phyloP scores from a whole-genome alignment of 2,888 invertebrate genomes.

The Phlogophora meticulosa region DNA sequence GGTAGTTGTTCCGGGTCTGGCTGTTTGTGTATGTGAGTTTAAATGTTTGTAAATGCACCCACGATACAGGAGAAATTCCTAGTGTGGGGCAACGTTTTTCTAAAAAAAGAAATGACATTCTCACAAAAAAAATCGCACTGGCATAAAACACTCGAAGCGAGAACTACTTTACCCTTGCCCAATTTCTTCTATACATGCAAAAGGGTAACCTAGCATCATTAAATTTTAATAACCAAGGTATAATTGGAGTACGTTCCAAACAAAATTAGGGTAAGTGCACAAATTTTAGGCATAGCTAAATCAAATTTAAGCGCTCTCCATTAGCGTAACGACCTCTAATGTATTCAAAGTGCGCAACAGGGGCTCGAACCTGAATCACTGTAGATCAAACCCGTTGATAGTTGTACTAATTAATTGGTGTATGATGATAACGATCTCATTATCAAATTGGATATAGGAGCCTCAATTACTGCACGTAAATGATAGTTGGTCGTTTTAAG shows the following conservation, averaged over 20 bases:
- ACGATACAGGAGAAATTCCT: too few species aligned
- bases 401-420: conserved; percentile 35
- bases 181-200: not conserved
- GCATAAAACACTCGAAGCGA: too few species aligned
- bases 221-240: conserved; percentile 2
- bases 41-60: too few species aligned
- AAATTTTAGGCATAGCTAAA: conserved; percentile 44
- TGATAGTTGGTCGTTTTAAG: too few species aligned
- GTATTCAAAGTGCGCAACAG: conserved; percentile 52
- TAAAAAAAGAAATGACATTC: too few species aligned
- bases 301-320: conserved; percentile 47
- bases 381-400: conserved; percentile 43
- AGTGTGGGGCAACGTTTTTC: too few species aligned
- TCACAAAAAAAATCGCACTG: too few species aligned
- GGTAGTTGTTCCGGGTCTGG: too few species aligned
- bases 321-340: conserved; percentile 53
- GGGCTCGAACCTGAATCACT: conserved; percentile 30
- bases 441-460: not conserved
- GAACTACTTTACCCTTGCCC: not conserved
- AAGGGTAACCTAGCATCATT: conserved; percentile 5
- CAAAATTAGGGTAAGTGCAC: conserved; percentile 34
- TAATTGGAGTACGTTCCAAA: conserved; percentile 29
- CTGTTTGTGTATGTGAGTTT: too few species aligned
- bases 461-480: not conserved
- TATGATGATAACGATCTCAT: conserved; percentile 12